phyloP scores from a whole-genome alignment of 2,113 vertebrate genomes.

The Strix aluco region DNA sequence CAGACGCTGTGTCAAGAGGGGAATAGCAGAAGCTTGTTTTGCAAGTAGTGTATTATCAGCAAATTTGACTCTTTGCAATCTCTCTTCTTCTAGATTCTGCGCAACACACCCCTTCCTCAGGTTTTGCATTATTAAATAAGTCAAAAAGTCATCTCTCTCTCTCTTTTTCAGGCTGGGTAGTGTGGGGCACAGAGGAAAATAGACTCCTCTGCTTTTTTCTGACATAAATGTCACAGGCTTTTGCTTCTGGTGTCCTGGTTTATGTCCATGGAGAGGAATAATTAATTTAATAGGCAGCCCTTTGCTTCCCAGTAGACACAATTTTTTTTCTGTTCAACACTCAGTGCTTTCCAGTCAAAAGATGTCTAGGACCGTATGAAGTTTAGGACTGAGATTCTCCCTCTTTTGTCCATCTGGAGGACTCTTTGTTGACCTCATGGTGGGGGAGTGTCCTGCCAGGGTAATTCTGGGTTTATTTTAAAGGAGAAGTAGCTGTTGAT shows the following conservation, averaged over 20 bases:
- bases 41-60: conserved; percentile 57
- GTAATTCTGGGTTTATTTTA: background rate
- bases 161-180: background rate
- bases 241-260: background rate
- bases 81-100: background rate
- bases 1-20: conserved; percentile 58
- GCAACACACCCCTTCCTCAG: background rate
- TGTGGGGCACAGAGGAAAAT: background rate
- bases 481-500: background rate
- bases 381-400: background rate
- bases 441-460: background rate
- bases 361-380: background rate
- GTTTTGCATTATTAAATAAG: conserved; percentile 14
- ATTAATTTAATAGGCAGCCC: background rate
- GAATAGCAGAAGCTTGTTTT: conserved; percentile 62
- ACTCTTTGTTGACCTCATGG: background rate
- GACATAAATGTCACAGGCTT: background rate
- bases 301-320: background rate
- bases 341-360: background rate
- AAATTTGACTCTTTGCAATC: background rate
- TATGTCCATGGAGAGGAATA: background rate
- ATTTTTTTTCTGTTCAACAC: background rate
- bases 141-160: background rate
- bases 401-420: background rate
- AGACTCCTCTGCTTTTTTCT: background rate